Evolutionary conservation across 2,113 vertebrate genomes (phyloP).

Genomic region (Falcunculus frontatus): DNA sequence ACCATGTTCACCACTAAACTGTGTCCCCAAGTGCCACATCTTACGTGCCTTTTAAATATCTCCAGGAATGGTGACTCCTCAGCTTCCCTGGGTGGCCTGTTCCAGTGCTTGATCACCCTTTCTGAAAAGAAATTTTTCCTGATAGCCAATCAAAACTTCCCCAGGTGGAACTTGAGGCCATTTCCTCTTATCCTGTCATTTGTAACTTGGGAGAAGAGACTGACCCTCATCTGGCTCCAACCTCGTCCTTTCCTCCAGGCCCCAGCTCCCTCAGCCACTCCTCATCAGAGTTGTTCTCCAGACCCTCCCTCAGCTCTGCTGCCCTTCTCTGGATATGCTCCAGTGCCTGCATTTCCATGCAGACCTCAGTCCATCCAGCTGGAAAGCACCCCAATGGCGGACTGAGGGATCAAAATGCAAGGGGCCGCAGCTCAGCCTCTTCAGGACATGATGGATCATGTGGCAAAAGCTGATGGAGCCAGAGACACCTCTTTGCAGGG

Average conservation of each 20-base stretch:
- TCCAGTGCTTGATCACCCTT: not conserved
- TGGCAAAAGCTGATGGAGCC: not conserved
- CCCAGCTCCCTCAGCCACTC: not conserved
- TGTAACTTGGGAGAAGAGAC: not conserved
- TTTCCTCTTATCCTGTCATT: not conserved
- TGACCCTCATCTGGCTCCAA: not conserved
- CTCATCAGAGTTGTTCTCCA: not conserved
- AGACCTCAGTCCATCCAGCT: not conserved
- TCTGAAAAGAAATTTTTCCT: not conserved
- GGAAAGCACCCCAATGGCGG: not conserved
- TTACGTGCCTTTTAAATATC: not conserved
- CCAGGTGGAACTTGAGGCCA: not conserved
- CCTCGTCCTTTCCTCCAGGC: not conserved
- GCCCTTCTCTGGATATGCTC: not conserved
- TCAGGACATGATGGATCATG: fast-evolving
- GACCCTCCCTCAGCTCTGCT: not conserved
- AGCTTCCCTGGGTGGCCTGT: not conserved
- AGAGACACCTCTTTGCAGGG: not conserved
- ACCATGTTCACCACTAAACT: not conserved
- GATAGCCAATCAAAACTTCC: not conserved
- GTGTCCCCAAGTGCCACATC: not conserved
- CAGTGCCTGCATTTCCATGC: not conserved
- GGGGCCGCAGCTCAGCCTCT: not conserved
- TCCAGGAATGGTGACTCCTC: not conserved
- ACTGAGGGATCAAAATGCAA: not conserved